Evolutionary conservation across 2,888 invertebrate genomes (phyloP), one percentile per base, ranked within the genome.

Genomic region (Halocaridina rubra): DNA sequence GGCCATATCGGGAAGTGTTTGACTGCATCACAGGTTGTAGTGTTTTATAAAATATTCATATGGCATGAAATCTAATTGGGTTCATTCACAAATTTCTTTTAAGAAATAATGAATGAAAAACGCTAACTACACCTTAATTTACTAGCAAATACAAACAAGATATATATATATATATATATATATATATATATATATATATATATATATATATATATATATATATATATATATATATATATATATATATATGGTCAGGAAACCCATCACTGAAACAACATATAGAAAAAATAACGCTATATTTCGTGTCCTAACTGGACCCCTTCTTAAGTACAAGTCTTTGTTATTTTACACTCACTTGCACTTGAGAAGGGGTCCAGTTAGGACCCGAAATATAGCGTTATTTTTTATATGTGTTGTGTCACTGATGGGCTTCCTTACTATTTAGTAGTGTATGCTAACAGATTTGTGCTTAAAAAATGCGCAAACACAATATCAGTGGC

Each of bases 161-260:
- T 24, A 69, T 30, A 69, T 22, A 75, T 29, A 75, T 22, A 75
- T 29, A 75, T 22, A 75, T 22, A 75, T 22, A 75, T 22, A 75
- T 29, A 75, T 16, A 75, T 22, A 59, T 29, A 59, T 22, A 75
- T 13, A 75, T 22, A 75, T 10, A 61, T 13, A 61, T 13, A 57
- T 3, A 78, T 30, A 8, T 10, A 19, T 22, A 61, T 57, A 27
- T 57, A 39, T 2, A 64, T 78, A 78, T 27, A 29, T 30, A 29
- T 67, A 77, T 77, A 77, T 19, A 77, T 77, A 77, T 24, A 59
- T 53, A 77, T 77, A 77, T 77, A 53, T 59, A 59, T 64, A 19
- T 76, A 16, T 4, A 27, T n/a, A 53, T 16, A 13, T 27, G 30
- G 7, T 39, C 39, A 39, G 13, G 13, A 39, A 46, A 16, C 16